Conservation (phyloP, 2,888 invertebrate species). For the Leucania comma region DNA sequence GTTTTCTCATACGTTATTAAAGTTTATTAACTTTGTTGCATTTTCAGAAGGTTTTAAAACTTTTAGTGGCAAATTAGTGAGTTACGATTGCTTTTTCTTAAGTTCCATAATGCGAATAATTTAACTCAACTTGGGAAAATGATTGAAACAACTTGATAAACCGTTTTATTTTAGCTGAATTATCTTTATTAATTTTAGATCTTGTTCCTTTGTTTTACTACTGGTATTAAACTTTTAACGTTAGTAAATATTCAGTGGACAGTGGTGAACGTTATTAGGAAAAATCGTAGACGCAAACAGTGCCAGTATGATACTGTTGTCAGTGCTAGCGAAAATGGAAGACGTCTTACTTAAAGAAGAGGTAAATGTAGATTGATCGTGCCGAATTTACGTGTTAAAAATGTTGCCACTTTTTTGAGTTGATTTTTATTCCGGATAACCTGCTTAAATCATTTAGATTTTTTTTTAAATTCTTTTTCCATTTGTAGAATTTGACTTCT, state of each 20-base stretch:
- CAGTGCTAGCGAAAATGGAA: conserved; percentile 18
- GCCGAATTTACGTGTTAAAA: not conserved
- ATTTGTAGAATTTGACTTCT: not conserved
- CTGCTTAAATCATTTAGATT: not conserved
- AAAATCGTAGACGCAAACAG: conserved; percentile 4
- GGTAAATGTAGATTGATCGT: conserved; percentile 33
- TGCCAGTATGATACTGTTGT: conserved; percentile 24
- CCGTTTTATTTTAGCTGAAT: not conserved
- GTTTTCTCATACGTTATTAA: not conserved
- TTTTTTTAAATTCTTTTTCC: not conserved
- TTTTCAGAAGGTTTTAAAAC: not conserved
- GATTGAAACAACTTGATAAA: not conserved
- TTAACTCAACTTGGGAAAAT: not conserved
- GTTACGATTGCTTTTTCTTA: not conserved
- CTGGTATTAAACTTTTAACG: not conserved
- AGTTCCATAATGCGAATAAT: not conserved
- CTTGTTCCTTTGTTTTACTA: not conserved
- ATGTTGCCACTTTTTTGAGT: conserved; percentile 2
- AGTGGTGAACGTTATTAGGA: not conserved
- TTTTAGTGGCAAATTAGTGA: not conserved
- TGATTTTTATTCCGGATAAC: not conserved
- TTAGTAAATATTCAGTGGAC: not conserved
- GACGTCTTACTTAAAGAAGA: conserved; percentile 15
- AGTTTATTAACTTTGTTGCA: not conserved
- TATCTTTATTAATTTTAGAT: not conserved